Evolutionary conservation across 2,888 invertebrate genomes (phyloP).

Genomic region (Ernsta delagoae): DNA sequence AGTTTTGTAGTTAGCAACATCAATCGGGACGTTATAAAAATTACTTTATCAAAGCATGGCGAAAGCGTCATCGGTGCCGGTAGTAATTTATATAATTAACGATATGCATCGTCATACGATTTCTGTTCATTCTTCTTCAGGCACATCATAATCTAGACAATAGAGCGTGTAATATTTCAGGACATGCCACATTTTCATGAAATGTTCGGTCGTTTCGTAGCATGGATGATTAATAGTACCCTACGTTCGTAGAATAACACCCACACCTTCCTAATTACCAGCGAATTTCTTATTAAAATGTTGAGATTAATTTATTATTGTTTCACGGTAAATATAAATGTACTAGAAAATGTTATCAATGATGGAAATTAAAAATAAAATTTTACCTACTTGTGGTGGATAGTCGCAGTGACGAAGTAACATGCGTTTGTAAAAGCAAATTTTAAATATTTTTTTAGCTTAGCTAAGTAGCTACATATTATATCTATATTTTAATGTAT

Average conservation of each 20-base stretch:
- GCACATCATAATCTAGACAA: not conserved
- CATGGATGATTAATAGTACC: not conserved
- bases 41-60: not conserved
- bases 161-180: constrained; percentile 2
- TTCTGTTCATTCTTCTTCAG: not conserved
- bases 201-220: not conserved
- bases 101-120: not conserved
- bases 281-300: not conserved
- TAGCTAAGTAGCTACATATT: no score
- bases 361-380: no score
- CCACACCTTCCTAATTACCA: constrained; percentile 4
- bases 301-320: not conserved
- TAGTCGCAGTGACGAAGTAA: no score
- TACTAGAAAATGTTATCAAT: not conserved
- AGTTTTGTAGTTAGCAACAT: no score
- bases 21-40: not conserved
- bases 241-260: not conserved
- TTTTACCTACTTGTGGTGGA: no score
- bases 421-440: no score
- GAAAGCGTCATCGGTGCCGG: no score
- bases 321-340: not conserved
- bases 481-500: no score
- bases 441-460: no score
- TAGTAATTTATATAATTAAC: not conserved
- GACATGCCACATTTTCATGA: not conserved